Evolutionary conservation across 2,888 invertebrate genomes (phyloP), one percentile per base, ranked within the genome.

Genomic region (Bugula neritina): DNA sequence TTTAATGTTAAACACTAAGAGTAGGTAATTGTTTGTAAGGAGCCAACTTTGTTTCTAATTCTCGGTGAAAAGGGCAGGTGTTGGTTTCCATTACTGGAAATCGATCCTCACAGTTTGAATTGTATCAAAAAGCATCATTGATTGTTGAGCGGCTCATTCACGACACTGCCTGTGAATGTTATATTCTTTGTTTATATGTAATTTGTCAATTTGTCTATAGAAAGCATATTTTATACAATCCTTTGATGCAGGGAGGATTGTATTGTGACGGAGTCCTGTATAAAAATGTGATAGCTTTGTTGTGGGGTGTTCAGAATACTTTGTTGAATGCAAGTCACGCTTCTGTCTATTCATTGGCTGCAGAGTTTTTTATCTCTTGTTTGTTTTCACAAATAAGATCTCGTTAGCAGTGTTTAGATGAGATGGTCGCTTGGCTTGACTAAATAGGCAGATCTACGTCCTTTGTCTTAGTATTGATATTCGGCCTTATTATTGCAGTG

Each of bases 381-480:
- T 43, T 43, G 43, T 43, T 43, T 43, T 5, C 5, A 17, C 43
- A 10, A 43, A 17, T 43, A 17, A 43, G 43, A 43, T 10, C 17
- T 5, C 43, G n/a, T n/a, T n/a, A n/a, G n/a, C n/a, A n/a, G n/a
- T n/a, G n/a, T n/a, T n/a, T n/a, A n/a, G n/a, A n/a, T n/a, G 43
- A 43, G 43, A 10, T 43, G 43, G 17, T 43, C 10, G 43, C 43
- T 43, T 43, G 43, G 43, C 43, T 43, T 43, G 43, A 43, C 43
- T 43, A 43, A 43, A n/a, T n/a, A n/a, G 5, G 43, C 43, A 43
- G 17, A 43, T 5, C 10, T 43, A 43, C 17, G 17, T 43, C 43
- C 17, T 25, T 63, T 63, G 63, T 63, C 31, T 63, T 13, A 13
- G n/a, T 63, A 63, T 63, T 34, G 63, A 63, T 63, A 63, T 63